Conservation (phyloP, 2,797 vertebrate genomes). For the Myotis myotis region DNA sequence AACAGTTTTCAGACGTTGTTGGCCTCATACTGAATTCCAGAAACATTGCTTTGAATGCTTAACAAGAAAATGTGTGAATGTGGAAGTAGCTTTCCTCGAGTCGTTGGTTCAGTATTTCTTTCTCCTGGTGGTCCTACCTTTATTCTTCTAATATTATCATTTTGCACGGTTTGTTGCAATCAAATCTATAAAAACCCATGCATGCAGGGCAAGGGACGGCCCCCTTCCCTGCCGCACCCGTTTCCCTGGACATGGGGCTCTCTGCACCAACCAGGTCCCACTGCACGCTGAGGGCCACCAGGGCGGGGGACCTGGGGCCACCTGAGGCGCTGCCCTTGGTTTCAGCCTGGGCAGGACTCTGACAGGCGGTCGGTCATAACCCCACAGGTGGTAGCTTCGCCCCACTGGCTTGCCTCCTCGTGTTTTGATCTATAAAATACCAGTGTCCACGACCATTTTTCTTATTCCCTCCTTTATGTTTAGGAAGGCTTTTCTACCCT, state of each 20-base stretch:
- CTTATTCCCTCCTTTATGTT: neutral
- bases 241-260: too few species aligned
- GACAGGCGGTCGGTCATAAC: too few species aligned
- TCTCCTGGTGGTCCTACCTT: neutral
- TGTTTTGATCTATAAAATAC: neutral
- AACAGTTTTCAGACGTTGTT: slow-evolving; percentile 76
- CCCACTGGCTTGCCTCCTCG: neutral
- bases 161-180: neutral
- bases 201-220: too few species aligned
- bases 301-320: too few species aligned
- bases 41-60: neutral
- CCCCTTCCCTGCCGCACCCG: too few species aligned
- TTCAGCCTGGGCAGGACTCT: too few species aligned
- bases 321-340: too few species aligned
- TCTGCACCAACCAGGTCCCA: too few species aligned
- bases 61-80: neutral
- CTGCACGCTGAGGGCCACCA: too few species aligned
- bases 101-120: neutral
- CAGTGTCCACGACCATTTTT: neutral
- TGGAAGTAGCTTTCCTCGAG: neutral
- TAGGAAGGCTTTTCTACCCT: neutral
- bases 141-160: neutral
- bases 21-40: neutral
- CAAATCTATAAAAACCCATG: neutral
- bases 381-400: too few species aligned